These are phyloP conservation scores for Hoplias malabaricus DNA, from an alignment of 2,113 vertebrate species.

Conservation along the genomic window DNA sequence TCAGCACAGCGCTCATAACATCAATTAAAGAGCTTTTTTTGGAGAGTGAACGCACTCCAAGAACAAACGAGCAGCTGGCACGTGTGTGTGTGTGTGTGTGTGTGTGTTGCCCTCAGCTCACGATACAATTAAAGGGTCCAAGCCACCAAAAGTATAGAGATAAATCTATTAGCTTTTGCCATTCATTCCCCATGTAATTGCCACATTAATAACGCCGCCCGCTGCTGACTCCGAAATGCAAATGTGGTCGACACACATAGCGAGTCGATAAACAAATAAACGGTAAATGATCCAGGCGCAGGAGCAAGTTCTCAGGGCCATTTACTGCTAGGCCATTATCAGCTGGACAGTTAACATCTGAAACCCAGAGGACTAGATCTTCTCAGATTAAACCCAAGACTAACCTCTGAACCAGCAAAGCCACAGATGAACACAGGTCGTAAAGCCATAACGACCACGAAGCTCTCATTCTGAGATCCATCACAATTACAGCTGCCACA, in stretches of 20 bases:
- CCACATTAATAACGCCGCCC: slow-evolving; percentile 45
- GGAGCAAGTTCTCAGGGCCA: neutral
- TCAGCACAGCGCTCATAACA: slow-evolving; percentile 9
- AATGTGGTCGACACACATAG: slow-evolving; percentile 36
- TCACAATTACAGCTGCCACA: slow-evolving; percentile 9
- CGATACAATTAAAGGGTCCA: slow-evolving; percentile 42
- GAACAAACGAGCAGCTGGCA: slow-evolving; percentile 26
- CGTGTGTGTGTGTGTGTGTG: neutral
- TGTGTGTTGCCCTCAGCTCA: slow-evolving; percentile 15
- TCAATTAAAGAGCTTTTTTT: slow-evolving; percentile 38
- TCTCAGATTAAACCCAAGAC: slow-evolving; percentile 1
- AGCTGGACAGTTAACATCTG: slow-evolving; percentile 38
- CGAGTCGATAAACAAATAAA: slow-evolving; percentile 53
- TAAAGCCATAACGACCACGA: slow-evolving; percentile 24
- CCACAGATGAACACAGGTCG: slow-evolving; percentile 24
- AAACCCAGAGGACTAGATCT: slow-evolving; percentile 25
- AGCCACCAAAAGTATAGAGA: slow-evolving; percentile 31
- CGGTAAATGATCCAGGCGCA: slow-evolving; percentile 48
- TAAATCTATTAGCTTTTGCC: slow-evolving; percentile 47
- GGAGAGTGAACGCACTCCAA: neutral
- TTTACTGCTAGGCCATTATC: slow-evolving; percentile 39
- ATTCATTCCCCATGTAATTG: slow-evolving; percentile 50
- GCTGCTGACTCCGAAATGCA: slow-evolving; percentile 34
- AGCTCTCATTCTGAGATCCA: slow-evolving; percentile 37
- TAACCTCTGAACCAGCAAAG: slow-evolving; percentile 36